These are phyloP conservation scores for Acrocephalus kingi DNA, from an alignment of 2,113 vertebrate species.

Conservation along the genomic window DNA sequence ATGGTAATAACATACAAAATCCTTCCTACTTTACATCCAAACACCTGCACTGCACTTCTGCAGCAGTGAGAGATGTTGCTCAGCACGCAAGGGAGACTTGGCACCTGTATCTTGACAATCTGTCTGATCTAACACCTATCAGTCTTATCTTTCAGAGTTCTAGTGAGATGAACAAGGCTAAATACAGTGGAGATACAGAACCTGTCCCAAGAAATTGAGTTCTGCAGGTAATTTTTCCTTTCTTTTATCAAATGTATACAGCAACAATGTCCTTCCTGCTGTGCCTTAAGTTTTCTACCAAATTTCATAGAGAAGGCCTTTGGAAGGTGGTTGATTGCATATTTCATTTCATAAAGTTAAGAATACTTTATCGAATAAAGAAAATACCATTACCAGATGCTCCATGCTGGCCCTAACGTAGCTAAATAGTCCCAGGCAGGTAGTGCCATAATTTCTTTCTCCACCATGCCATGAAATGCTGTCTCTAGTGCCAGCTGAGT, in stretches of 20 bases:
- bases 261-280: neutral
- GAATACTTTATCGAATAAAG: neutral
- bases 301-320: neutral
- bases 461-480: neutral
- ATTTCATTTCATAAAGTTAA: neutral
- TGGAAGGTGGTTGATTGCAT: neutral
- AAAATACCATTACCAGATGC: neutral
- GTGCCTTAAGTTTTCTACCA: neutral
- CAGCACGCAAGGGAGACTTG: neutral
- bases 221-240: neutral
- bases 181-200: neutral
- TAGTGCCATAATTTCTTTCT: neutral
- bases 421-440: neutral
- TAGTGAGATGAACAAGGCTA: neutral
- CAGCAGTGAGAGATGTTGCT: neutral
- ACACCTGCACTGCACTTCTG: neutral
- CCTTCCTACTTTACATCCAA: neutral
- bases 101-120: fast-evolving
- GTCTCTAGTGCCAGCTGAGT: neutral
- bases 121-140: neutral
- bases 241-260: neutral
- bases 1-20: neutral
- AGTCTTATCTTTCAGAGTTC: neutral
- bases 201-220: neutral
- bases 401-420: neutral